Base-by-base conservation (phyloP, 2,113 vertebrate genomes). In the Eurystomus gularis region DNA sequence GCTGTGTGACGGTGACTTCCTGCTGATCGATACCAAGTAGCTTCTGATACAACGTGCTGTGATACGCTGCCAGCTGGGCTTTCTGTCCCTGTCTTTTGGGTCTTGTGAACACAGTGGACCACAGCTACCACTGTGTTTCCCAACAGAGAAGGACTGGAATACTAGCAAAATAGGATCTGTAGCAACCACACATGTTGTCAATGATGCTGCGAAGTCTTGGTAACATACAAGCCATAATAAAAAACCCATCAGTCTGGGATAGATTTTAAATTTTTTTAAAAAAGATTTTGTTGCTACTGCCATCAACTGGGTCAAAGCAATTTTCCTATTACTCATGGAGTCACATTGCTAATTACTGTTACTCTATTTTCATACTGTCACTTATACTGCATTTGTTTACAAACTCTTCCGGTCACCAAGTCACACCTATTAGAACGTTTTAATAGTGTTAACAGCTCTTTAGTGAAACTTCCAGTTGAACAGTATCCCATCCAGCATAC, bases 261-360 rank as follows among this genome's bases (percentile, higher is more conserved):
- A 81, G 31, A 48, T 48, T 66, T 60, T 39, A 58, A 8, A 9
- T 31, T 49, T 68, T 19, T 40, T n/a, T n/a, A n/a, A n/a, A n/a
- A n/a, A n/a, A 81, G 60, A 84, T 95, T 91, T 87, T 3, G 0
- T 72, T 82, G 57, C 86, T 93, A 19, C 48, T 91, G 73, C 28
- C 93, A 91, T 78, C 93, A 97, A 93, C 48, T 89, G 87, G 95
- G 96, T 96, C 94, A 96, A 55, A 75, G 78, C 61, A 97, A 97
- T 96, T 93, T 96, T 48, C 48, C 33, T 72, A 1, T 97, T 97
- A 97, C 84, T 97, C 96, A 97, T 37, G 65, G 96, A 96, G 95
- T 97, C 96, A 79, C 94, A 57, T 71, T 0, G 6, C 86, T 97
- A 97, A 97, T 97, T 86, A 64, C 84, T 82, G 81, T 69, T 96